A percentile compares a stretch with the other conserved stretches of the same genome.
These are phyloP conservation scores for Scopus umbretta DNA, from an alignment of 2,113 vertebrate species.

Conservation along the genomic window DNA sequence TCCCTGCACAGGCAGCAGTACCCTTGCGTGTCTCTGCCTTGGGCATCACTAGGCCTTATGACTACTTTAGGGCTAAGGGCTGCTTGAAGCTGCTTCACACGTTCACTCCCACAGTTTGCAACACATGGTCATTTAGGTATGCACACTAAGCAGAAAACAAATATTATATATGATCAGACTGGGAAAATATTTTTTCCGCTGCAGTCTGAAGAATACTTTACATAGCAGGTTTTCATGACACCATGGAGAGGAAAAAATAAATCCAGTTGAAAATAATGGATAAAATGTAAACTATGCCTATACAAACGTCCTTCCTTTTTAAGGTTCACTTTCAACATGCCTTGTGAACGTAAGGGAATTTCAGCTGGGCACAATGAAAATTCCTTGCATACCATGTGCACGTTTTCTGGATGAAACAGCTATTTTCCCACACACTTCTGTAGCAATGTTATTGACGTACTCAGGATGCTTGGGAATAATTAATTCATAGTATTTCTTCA, in stretches of 20 bases:
- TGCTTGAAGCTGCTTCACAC: not conserved
- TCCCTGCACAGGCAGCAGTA: not conserved
- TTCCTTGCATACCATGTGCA: slow-evolving; percentile 44
- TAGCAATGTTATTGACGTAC: not conserved
- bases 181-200: not conserved
- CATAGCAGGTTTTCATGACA: slow-evolving; percentile 28
- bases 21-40: not conserved
- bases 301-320: slow-evolving; percentile 19
- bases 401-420: slow-evolving; percentile 36
- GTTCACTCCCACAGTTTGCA: not conserved
- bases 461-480: not conserved
- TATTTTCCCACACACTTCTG: slow-evolving; percentile 51
- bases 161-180: not conserved
- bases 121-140: not conserved
- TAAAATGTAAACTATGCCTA: slow-evolving; percentile 52
- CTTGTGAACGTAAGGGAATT: slow-evolving; percentile 39
- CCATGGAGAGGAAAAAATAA: slow-evolving; percentile 49
- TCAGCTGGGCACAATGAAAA: slow-evolving; percentile 60
- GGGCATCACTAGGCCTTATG: not conserved
- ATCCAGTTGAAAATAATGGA: slow-evolving; percentile 16
- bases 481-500: not conserved
- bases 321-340: slow-evolving; percentile 9
- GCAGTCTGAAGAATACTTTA: not conserved
- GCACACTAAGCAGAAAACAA: not conserved
- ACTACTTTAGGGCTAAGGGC: not conserved